Base-by-base conservation (phyloP, 2,113 vertebrate species). In the Labrus mixtus region DNA sequence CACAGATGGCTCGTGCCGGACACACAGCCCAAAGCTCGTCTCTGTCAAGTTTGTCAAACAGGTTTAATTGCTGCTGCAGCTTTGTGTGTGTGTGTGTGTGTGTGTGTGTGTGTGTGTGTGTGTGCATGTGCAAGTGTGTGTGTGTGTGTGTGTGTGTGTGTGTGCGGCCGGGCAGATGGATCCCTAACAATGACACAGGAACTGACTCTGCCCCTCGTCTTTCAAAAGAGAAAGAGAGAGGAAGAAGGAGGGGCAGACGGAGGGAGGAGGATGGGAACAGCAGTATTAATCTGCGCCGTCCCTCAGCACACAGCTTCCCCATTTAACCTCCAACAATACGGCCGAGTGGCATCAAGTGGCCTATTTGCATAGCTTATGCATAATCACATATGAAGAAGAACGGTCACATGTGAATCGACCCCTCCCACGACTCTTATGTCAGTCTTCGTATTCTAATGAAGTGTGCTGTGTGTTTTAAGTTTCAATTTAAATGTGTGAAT, bases 1-100 rank as follows among this genome's bases (percentile, higher is more conserved):
- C 87, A 88, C 93, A 93, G 90, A 93, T 94, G 90, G 90, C 91
- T 89, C 67, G 62, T 93, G 91, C 84, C 74, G 80, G 86, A 86
- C 86, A 79, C 82, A 73, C 79, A 83, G 56, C 84, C 68, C 80
- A 78, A 57, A 79, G 90, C 71, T 86, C 46, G 45, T 73, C 68
- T 84, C 65, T 84, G 86, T 85, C 74, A 75, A 87, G 81, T 89
- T 85, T 90, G 90, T 94, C 89, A 90, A 90, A 88, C 85, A 78
- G 88, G 84, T 82, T 89, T 91, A 92, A 92, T 92, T 90, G 83
- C 86, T 53, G 81, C 79, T 77, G 84, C 54, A 15, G 15, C 41
- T 11, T 11, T 45, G 45, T 58, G 53, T 84, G 22, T 73, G 51
- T n/a, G 66, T 69, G 39, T 59, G 68, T 60, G 68, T 51, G 15